phyloP scores from a whole-genome alignment of 2,797 vertebrate species.

The Pagetopsis macropterus region DNA sequence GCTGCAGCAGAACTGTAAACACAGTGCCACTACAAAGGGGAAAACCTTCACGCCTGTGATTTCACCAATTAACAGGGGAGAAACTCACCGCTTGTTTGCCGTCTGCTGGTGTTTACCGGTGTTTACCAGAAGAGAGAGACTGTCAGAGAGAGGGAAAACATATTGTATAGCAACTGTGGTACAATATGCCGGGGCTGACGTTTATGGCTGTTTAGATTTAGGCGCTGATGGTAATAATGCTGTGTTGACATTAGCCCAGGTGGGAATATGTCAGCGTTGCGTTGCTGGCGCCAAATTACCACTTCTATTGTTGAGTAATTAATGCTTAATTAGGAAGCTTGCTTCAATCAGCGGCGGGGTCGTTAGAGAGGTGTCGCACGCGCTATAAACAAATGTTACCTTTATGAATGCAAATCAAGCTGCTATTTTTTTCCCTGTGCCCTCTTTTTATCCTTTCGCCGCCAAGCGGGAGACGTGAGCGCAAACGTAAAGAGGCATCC shows the following conservation, averaged over 20 bases:
- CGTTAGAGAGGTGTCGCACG: constrained; percentile 53
- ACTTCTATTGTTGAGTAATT: constrained; percentile 80
- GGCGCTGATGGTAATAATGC: constrained; percentile 71
- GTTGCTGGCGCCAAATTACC: constrained; percentile 69
- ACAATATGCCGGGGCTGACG: constrained; percentile 64
- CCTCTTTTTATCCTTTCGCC: constrained; percentile 67
- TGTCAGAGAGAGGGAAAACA: constrained; percentile 49
- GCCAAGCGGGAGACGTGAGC: constrained; percentile 28
- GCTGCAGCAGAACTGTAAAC: constrained; percentile 57
- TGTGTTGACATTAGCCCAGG: constrained; percentile 80
- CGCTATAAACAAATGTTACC: constrained; percentile 73
- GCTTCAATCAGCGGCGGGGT: constrained; percentile 67
- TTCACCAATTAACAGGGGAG: constrained; percentile 65
- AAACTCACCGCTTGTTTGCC: constrained; percentile 38
- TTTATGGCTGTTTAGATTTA: constrained; percentile 76
- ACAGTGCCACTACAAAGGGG: constrained; percentile 57
- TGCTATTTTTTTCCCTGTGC: constrained; percentile 17
- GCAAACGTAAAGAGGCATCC: constrained; percentile 37
- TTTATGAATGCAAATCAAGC: constrained; percentile 65
- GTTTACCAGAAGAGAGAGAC: constrained; percentile 44
- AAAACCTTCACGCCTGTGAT: constrained; percentile 35
- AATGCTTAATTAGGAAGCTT: constrained; percentile 76
- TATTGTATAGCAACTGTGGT: constrained; percentile 55
- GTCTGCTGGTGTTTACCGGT: constrained; percentile 58
- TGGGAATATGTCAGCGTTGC: constrained; percentile 78